Evolutionary conservation across 2,888 invertebrate species (phyloP), one percentile per base, ranked within the genome.

Genomic region (Zygaena filipendulae): DNA sequence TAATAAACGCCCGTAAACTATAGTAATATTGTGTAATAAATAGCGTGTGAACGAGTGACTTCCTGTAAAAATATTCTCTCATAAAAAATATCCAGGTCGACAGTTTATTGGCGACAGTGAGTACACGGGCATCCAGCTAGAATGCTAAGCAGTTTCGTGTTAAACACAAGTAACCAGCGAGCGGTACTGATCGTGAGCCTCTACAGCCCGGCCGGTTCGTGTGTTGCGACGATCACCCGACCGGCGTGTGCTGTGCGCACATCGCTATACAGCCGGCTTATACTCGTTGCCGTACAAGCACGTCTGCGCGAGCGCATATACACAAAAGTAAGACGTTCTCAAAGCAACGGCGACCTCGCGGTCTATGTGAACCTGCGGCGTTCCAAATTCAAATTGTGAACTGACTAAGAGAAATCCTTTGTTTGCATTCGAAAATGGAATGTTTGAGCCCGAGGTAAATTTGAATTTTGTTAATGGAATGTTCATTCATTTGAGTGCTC

Each of bases 121-220:
- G n/a, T 57, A 53, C 54, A 52, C 56, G 50, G 54, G 61, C 59
- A 66, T 66, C 63, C 63, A 52, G 59, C 59, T 59, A 59, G 77
- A 77, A 79, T 77, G 69, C 62, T 74, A 75, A 79, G 54, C 66
- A 72, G 75, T 59, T 68, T 71, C 68, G 56, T 53, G 62, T 55
- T 63, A 63, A 64, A 55, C 49, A 47, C 47, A 45, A 48, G 45
- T 52, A 50, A 52, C 47, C 55, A 52, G 55, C 53, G 52, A 52
- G 50, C 49, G 49, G 55, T 47, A 50, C 46, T 40, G n/a, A n/a
- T n/a, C n/a, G n/a, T n/a, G 43, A 42, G 45, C 39, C 43, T 43
- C 37, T 51, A 46, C 43, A 39, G 43, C 42, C 27, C 47, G 42
- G 36, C 35, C 32, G 31, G 54, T 42, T 48, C 9, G 27, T 25